Evolutionary conservation across 2,797 vertebrate species (phyloP).

Genomic region (Podargus strigoides): DNA sequence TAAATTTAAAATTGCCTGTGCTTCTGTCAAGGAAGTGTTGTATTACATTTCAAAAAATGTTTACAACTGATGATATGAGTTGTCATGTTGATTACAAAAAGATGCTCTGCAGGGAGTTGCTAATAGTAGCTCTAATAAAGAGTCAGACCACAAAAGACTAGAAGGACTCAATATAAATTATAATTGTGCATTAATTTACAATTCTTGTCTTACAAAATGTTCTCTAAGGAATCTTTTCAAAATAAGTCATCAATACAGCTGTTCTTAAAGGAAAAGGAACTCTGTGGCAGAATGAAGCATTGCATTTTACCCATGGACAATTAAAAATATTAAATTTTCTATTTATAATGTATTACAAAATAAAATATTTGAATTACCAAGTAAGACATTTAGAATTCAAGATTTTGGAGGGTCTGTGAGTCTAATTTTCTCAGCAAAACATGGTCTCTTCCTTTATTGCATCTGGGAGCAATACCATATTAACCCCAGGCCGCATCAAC

Average conservation of each 20-base stretch:
- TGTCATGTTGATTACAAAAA: conserved; percentile 50
- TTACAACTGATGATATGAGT: conserved; percentile 15
- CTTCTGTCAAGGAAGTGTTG: background rate
- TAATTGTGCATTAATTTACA: conserved; percentile 45
- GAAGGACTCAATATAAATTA: conserved; percentile 17
- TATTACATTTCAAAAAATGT: conserved; percentile 1
- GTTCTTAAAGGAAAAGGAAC: background rate
- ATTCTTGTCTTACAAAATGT: conserved; percentile 30
- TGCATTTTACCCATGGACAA: background rate
- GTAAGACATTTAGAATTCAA: background rate
- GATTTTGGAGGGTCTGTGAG: background rate
- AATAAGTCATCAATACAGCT: background rate
- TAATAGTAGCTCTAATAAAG: conserved; percentile 37
- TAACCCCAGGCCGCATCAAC: conserved; percentile 19
- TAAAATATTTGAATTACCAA: background rate
- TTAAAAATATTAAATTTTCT: background rate
- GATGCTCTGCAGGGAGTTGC: conserved; percentile 22
- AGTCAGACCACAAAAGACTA: conserved; percentile 6
- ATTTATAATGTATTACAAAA: background rate
- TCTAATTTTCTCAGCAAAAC: background rate
- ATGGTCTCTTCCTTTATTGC: background rate
- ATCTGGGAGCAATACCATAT: background rate
- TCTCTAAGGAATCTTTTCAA: conserved; percentile 16
- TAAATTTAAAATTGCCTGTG: background rate
- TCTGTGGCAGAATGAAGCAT: background rate